These are phyloP conservation scores for human DNA, from an alignment of 2,113 vertebrate species.

Conservation along the genomic window DNA sequence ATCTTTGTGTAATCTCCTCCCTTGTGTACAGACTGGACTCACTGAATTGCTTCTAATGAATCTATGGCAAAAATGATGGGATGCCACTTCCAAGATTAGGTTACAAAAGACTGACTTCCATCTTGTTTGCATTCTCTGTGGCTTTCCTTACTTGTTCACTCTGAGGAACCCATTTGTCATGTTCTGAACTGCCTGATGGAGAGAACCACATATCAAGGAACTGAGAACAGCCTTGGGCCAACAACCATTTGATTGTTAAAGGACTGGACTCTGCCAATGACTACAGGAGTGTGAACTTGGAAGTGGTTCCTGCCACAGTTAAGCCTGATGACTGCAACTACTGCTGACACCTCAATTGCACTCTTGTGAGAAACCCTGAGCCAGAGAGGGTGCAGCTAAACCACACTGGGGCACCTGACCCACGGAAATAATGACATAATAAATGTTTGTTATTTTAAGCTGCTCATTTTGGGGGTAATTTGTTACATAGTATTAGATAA, in stretches of 20 bases:
- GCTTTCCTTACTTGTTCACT: not conserved
- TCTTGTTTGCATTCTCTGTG: not conserved
- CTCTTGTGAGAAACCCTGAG: not conserved
- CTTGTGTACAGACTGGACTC: not conserved
- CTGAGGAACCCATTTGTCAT: not conserved
- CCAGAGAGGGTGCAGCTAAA: not conserved
- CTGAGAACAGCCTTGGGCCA: not conserved
- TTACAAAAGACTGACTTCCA: not conserved
- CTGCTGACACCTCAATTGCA: not conserved
- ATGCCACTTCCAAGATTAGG: not conserved
- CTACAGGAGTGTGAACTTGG: not conserved
- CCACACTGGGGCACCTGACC: not conserved
- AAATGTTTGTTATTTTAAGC: not conserved
- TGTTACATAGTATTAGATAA: not conserved
- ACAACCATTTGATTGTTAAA: not conserved
- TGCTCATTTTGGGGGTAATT: not conserved
- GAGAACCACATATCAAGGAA: not conserved
- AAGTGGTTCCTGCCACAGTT: not conserved
- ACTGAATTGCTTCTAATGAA: not conserved
- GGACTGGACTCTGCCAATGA: not conserved
- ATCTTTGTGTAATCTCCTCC: not conserved
- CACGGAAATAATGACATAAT: not conserved
- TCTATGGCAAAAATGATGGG: not conserved
- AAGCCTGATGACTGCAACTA: not conserved
- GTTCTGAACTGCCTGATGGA: not conserved